Evolutionary conservation across 2,888 invertebrate species (phyloP).

Genomic region (Mythimna loreyi): DNA sequence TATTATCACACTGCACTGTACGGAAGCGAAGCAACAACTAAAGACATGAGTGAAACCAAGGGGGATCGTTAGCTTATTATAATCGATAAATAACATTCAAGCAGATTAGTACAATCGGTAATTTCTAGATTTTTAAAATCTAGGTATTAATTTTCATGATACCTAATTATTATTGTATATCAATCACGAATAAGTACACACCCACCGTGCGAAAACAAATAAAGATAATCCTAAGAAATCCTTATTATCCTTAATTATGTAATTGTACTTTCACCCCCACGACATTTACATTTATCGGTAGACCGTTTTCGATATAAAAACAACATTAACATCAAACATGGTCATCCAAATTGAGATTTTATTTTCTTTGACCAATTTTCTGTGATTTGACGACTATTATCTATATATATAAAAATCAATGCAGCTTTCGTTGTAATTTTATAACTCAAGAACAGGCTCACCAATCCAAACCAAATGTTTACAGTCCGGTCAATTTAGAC

Average conservation of each 20-base stretch:
- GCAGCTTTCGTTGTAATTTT: no score
- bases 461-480: no score
- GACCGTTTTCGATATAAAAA: conserved; percentile 46
- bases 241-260: conserved; percentile 38
- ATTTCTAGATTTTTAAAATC: conserved; percentile 4
- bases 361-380: conserved; percentile 11
- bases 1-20: no score
- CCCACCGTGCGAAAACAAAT: conserved; percentile 35
- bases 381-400: neutral
- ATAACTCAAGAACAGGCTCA: no score
- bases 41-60: no score
- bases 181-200: conserved; percentile 14
- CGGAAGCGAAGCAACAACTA: no score
- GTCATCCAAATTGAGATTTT: conserved; percentile 16
- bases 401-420: no score
- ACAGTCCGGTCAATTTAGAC: no score
- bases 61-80: neutral
- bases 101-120: neutral
- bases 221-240: conserved; percentile 34
- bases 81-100: neutral
- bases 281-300: conserved; percentile 44
- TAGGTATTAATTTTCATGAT: conserved; percentile 16
- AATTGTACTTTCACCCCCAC: conserved; percentile 29
- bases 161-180: conserved; percentile 6
- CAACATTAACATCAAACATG: conserved; percentile 34